Evolutionary conservation across 2,797 vertebrate species (phyloP), one percentile per base, ranked within the genome.

Genomic region (Karalla daura): DNA sequence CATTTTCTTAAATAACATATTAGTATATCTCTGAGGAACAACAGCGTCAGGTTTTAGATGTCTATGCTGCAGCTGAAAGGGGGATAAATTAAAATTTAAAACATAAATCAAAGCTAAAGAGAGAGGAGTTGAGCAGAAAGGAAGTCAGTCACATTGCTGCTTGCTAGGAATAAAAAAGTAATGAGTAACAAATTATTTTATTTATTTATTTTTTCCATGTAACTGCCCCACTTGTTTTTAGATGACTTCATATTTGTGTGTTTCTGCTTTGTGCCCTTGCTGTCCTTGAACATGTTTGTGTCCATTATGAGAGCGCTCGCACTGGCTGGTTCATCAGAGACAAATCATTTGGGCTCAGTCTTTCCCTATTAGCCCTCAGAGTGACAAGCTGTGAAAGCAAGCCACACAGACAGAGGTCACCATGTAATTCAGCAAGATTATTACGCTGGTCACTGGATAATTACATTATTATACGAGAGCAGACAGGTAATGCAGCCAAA

Each of bases 391-490:
- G 80, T 81, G 80, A 83, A 83, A 84, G 72, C 78, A 54, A 76
- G 75, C 70, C 71, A 53, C 69, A 50, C 70, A 74, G 70, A 72
- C 74, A 77, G 76, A 88, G 87, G 85, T 89, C 89, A 82, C 56
- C 0, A 47, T 74, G 81, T 88, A 88, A 89, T 88, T 80, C 75
- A 70, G 75, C 70, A 67, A 80, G 76, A 84, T 86, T 83, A 87
- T 89, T 79, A 87, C 20, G 12, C 76, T 43, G 80, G 78, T 83
- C 85, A 79, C 79, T 32, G 52, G 80, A 86, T 88, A 90, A 90
- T 90, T 87, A 71, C 83, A 86, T 88, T 86, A 88, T 88, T 90
- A 86, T 81, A 83, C 66, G 18, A 86, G 83, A 81, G 78, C 76
- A 45, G 82, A 83, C 80, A 87, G 88, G 83, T 87, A 87, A 88